Evolutionary conservation across 2,797 vertebrate species (phyloP).

Genomic region (Ctenosaura bakeri): DNA sequence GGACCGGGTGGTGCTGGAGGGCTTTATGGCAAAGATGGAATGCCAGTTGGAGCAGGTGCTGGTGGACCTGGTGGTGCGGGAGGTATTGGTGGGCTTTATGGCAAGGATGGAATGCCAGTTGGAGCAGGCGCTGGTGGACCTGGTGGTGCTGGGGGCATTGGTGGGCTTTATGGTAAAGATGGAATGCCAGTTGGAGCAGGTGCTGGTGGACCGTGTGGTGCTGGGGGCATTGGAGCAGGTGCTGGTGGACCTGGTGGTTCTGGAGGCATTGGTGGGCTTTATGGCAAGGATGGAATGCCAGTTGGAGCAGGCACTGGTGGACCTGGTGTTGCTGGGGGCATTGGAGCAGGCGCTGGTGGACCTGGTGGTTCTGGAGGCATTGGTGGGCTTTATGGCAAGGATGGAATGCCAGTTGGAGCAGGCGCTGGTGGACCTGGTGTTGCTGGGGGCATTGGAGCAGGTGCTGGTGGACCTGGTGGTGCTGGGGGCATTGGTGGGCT

Average conservation of each 20-base stretch:
- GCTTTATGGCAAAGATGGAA: background rate
- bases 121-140: background rate
- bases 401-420: background rate
- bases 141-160: background rate
- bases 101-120: background rate
- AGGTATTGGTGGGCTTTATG: background rate
- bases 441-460: no score
- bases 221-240: background rate
- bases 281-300: background rate
- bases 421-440: rapidly evolving
- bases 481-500: background rate
- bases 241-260: background rate
- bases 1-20: background rate
- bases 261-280: background rate
- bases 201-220: rapidly evolving
- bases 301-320: background rate
- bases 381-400: no score
- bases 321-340: background rate
- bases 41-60: background rate
- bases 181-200: background rate
- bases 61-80: background rate
- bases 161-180: background rate
- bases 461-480: background rate
- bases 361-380: no score
- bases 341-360: no score